Evolutionary conservation across 2,113 vertebrate genomes (phyloP).

Genomic region (Oceanites oceanicus): DNA sequence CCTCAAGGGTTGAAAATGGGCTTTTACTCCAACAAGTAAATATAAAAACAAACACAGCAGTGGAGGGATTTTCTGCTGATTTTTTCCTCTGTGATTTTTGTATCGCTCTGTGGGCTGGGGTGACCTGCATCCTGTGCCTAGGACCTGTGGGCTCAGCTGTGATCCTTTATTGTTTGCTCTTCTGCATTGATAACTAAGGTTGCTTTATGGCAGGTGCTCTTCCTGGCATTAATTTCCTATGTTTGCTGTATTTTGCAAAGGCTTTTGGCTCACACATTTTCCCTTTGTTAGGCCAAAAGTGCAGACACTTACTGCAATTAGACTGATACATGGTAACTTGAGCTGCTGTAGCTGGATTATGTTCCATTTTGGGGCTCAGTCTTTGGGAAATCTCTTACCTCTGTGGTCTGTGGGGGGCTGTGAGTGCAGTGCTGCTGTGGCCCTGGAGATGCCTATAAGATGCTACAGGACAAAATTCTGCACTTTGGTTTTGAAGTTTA

Average conservation of each 20-base stretch:
- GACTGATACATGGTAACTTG: background rate
- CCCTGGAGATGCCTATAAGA: fast-evolving
- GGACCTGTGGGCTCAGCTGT: background rate
- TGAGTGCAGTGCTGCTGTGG: background rate
- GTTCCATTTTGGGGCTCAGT: background rate
- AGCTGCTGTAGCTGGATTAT: background rate
- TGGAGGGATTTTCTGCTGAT: background rate
- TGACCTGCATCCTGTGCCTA: background rate
- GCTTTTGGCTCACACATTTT: background rate
- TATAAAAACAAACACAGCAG: constrained; percentile 2
- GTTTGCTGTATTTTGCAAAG: background rate
- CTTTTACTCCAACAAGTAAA: constrained; percentile 6
- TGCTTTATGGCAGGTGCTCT: background rate
- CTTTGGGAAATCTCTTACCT: background rate
- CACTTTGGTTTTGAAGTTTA: background rate
- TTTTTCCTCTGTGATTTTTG: background rate
- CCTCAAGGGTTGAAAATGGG: constrained; percentile 14
- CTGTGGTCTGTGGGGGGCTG: background rate
- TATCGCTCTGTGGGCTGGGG: background rate
- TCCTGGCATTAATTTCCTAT: background rate
- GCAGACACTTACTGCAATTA: background rate
- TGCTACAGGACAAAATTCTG: background rate
- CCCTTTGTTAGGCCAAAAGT: background rate
- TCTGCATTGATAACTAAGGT: background rate
- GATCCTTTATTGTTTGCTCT: background rate